Percentiles rank a stretch among this genome's conserved stretches.
phyloP scores from a whole-genome alignment of 1,140 invertebrate species.

The Zophobas atratus region DNA sequence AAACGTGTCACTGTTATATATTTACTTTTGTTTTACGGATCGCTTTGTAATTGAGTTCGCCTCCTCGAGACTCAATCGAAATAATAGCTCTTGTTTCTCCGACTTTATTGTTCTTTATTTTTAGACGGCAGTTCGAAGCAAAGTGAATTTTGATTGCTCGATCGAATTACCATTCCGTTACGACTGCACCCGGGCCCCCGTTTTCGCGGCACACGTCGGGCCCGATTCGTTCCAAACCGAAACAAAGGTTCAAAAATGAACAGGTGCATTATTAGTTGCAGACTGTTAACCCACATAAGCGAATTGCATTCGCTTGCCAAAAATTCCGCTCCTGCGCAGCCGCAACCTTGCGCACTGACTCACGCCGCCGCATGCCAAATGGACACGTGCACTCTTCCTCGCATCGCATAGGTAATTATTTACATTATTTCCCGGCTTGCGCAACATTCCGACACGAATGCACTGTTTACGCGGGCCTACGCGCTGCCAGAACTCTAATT shows the following conservation, averaged over 20 bases:
- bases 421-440: constrained; percentile 30
- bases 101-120: constrained; percentile 33
- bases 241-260: constrained; percentile 31
- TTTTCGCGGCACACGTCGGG: background rate
- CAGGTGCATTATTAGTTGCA: constrained; percentile 47
- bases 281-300: constrained; percentile 41
- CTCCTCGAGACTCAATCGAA: constrained; percentile 34
- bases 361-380: background rate
- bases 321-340: constrained; percentile 38
- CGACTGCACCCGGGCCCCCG: background rate
- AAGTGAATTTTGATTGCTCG: constrained; percentile 35
- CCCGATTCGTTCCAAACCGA: background rate
- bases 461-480: constrained; percentile 3
- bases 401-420: constrained; percentile 26
- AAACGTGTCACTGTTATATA: constrained; percentile 38
- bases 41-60: constrained; percentile 37
- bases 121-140: constrained; percentile 25
- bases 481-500: constrained; percentile 8
- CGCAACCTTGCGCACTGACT: constrained; percentile 26
- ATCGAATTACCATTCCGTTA: constrained; percentile 16
- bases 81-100: constrained; percentile 24
- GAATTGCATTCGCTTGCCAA: constrained; percentile 35
- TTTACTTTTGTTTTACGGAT: constrained; percentile 38
- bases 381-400: constrained; percentile 26
- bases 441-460: background rate